Evolutionary conservation across 2,888 invertebrate genomes (phyloP).

Genomic region (Odontothrips loti): DNA sequence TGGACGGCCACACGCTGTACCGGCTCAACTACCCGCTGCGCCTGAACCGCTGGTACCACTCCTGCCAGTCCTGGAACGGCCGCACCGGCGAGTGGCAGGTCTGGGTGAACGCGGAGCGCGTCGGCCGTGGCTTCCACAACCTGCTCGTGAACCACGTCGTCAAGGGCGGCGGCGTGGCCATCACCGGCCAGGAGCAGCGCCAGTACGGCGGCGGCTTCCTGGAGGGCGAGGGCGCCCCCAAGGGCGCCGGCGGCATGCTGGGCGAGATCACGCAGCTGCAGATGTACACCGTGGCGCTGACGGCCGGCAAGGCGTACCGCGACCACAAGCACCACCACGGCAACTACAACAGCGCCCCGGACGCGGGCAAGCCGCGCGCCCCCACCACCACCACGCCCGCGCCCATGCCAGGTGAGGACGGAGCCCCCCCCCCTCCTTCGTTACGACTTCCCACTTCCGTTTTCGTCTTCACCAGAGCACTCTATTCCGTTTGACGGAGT

Average conservation of each 20-base stretch:
- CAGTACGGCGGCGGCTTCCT: constrained; percentile 55
- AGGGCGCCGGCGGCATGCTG: constrained; percentile 60
- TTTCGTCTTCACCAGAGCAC: too few species aligned
- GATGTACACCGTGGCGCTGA: constrained; percentile 72
- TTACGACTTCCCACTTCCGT: too few species aligned
- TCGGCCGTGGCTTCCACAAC: constrained; percentile 81
- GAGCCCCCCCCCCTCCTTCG: too few species aligned
- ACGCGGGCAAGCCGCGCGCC: constrained; percentile 80
- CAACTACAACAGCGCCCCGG: constrained; percentile 70
- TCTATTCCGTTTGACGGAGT: too few species aligned
- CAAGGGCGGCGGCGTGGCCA: constrained; percentile 68
- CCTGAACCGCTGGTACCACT: constrained; percentile 75
- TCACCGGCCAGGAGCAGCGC: constrained; percentile 70
- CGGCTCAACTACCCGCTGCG: constrained; percentile 65
- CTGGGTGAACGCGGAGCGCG: constrained; percentile 80
- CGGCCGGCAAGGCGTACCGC: constrained; percentile 80
- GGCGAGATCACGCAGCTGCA: constrained; percentile 78
- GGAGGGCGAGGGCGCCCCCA: constrained; percentile 51
- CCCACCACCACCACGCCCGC: constrained; percentile 76
- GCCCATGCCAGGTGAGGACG: constrained; percentile 47
- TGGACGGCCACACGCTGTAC: constrained; percentile 78
- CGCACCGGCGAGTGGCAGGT: constrained; percentile 87
- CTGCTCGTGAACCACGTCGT: constrained; percentile 72
- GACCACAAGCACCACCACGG: constrained; percentile 86
- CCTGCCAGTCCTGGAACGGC: constrained; percentile 84